Percentiles rank a stretch among this genome's conserved stretches.
phyloP scores from a whole-genome alignment of 2,797 vertebrate genomes.

The Enteromius mattozi region DNA sequence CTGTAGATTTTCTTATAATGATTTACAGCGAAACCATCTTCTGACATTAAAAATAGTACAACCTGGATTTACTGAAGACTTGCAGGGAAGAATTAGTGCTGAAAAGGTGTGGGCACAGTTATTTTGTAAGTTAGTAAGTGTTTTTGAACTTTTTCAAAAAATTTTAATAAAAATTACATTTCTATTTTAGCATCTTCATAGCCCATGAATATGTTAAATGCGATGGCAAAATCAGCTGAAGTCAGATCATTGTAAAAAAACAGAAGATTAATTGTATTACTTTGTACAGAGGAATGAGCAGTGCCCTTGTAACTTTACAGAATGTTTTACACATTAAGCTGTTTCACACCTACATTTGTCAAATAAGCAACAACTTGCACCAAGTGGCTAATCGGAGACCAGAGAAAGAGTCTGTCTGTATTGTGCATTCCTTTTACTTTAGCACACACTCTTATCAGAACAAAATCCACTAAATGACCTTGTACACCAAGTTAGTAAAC shows the following conservation, averaged over 20 bases:
- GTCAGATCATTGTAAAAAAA: neutral
- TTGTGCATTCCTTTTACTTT: constrained; percentile 36
- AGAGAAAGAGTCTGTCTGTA: neutral
- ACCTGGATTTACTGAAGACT: no score
- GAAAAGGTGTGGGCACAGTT: no score
- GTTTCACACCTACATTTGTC: constrained; percentile 15
- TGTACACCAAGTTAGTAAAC: constrained; percentile 37
- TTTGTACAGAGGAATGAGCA: neutral
- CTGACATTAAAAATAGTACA: neutral
- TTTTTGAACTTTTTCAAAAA: neutral
- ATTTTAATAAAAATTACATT: neutral
- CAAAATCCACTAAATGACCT: constrained; percentile 32
- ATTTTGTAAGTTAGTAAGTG: neutral
- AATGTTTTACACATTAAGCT: neutral
- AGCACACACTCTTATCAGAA: constrained; percentile 44
- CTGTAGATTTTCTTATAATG: no score
- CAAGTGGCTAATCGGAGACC: neutral
- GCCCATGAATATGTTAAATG: neutral
- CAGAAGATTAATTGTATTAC: neutral
- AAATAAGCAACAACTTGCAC: constrained; percentile 8
- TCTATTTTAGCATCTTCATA: neutral
- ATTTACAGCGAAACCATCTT: neutral
- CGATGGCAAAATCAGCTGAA: neutral
- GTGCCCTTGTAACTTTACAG: neutral
- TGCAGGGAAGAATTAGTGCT: no score